Evolutionary conservation across 2,797 vertebrate species (phyloP), one percentile per base, ranked within the genome.

Genomic region (Anguilla megastoma): DNA sequence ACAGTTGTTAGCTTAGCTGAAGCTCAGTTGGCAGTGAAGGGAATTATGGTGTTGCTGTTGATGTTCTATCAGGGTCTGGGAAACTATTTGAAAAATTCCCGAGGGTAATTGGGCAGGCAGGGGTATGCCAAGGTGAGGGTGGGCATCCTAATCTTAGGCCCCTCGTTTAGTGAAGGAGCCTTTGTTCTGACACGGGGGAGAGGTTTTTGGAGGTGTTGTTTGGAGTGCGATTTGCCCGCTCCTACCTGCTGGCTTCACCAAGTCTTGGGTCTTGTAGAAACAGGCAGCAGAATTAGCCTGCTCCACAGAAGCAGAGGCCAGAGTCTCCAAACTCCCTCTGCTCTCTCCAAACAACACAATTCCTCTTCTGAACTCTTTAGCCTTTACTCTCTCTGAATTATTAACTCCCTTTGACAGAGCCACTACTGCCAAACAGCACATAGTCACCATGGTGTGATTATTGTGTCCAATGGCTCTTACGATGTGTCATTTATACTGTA

Each of bases 121-220:
- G 33, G n/a, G 36, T 41, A 48, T 60, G 80, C 76, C 36, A 79
- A 66, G 60, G 76, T 48, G 56, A 83, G 27, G 41, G 56, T 83
- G 36, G 36, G 79, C 45, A 30, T 52, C 41, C 56, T 83, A n/a
- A 50, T 63, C 76, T 80, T 21, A 41, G n/a, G 74, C 86, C 33
- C 12, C 79, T 41, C 21, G 50, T 30, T 87, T 10, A 8, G 71
- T 76, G 69, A 87, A 60, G 16, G 24, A 48, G 76, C 74, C 74
- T 76, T 76, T 76, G 74, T 76, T 84, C 86, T 87, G 79, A 45
- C 36, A 27, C 58, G 48, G 86, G 66, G 54, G 76, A 66, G 41
- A 58, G 63, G 63, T 84, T 30, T 16, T 45, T 85, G 63, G 50
- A 85, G 87, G 60, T 85, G 66, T 88, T 27, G 48, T 69, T 63